phyloP scores from a whole-genome alignment of 2,888 invertebrate species.

The Epinotia nisella region DNA sequence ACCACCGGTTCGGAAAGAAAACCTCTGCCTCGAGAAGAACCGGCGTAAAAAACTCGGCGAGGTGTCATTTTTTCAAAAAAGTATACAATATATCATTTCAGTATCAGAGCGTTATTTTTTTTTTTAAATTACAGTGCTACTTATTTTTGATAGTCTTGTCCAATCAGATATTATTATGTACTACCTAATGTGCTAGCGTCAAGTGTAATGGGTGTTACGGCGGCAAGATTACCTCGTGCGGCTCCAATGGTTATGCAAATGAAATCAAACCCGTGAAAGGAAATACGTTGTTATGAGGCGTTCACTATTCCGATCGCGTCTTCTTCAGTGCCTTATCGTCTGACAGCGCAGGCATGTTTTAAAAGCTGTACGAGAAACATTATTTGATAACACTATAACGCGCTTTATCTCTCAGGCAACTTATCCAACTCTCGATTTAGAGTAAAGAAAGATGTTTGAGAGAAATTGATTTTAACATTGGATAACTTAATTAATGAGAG shows the following conservation, averaged over 20 bases:
- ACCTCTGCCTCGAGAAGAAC: too few relatives aligned
- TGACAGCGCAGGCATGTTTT: background rate
- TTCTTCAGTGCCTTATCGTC: constrained; percentile 15
- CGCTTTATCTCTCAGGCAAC: background rate
- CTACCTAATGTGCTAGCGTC: too few relatives aligned
- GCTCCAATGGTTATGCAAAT: constrained; percentile 28
- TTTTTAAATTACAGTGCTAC: too few relatives aligned
- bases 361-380: background rate
- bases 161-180: background rate
- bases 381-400: background rate
- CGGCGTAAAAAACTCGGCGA: too few relatives aligned
- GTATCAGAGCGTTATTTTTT: too few relatives aligned
- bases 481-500: too few relatives aligned
- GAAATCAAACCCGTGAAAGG: constrained; percentile 9
- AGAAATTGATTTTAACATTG: too few relatives aligned
- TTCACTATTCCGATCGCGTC: constrained; percentile 7
- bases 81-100: too few relatives aligned
- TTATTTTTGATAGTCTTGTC: background rate
- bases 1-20: too few relatives aligned
- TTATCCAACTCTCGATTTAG: too few relatives aligned
- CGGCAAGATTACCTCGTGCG: background rate
- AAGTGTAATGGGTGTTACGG: constrained; percentile 4
- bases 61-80: too few relatives aligned
- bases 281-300: constrained; percentile 25
- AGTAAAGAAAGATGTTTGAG: too few relatives aligned